Percentiles rank a stretch among this genome's conserved stretches.
Conservation (phyloP, 2,113 vertebrate genomes). For the Mirza zaza region DNA sequence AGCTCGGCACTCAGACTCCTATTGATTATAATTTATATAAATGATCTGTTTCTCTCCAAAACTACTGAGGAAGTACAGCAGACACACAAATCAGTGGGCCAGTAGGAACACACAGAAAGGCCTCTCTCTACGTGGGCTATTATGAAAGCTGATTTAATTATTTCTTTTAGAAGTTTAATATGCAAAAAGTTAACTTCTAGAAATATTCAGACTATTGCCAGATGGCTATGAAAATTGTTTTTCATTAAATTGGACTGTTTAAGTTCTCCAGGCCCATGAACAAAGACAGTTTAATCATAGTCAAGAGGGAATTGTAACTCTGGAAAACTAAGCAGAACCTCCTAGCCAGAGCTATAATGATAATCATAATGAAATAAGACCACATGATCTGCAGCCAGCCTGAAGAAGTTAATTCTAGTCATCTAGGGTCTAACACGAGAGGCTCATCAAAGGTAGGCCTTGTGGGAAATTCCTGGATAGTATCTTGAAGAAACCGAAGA, state of each 20-base stretch:
- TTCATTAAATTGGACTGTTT: constrained; percentile 69
- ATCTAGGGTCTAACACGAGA: not conserved
- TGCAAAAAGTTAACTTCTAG: constrained; percentile 74
- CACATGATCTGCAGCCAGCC: not conserved
- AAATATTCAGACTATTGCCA: constrained; percentile 71
- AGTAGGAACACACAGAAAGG: constrained; percentile 66
- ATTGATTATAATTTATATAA: constrained; percentile 84
- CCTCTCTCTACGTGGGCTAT: constrained; percentile 57
- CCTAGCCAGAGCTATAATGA: constrained; percentile 41
- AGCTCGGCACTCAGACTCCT: constrained; percentile 65
- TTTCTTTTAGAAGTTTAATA: constrained; percentile 82
- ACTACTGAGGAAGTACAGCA: constrained; percentile 52
- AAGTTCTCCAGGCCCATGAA: constrained; percentile 68
- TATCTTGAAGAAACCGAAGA: not conserved
- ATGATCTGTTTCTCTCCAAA: constrained; percentile 76
- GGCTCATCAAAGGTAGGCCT: not conserved
- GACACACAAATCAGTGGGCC: constrained; percentile 70
- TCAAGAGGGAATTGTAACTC: constrained; percentile 66
- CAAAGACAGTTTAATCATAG: constrained; percentile 71
- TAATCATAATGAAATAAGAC: constrained; percentile 70
- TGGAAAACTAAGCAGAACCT: constrained; percentile 66
- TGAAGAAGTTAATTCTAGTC: constrained; percentile 50
- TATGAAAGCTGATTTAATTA: constrained; percentile 82
- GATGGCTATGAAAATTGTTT: constrained; percentile 75
- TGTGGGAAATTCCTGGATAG: not conserved